Percentiles rank a stretch among this genome's conserved stretches.
These are phyloP conservation scores for Luehdorfia chinensis DNA, from an alignment of 1,140 invertebrate genomes.

Conservation along the genomic window DNA sequence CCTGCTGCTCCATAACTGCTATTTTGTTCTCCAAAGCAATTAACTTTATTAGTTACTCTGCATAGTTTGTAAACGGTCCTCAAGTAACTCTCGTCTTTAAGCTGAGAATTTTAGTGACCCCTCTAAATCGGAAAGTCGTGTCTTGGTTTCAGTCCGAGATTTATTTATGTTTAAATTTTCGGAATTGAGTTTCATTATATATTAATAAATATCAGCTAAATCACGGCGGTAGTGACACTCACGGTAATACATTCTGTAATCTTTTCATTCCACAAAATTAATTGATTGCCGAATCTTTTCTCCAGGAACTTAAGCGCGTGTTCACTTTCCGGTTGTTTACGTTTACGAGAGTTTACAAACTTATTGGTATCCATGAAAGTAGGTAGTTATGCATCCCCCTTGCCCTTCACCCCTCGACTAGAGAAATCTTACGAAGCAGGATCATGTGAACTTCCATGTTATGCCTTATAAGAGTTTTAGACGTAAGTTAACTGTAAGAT, in stretches of 20 bases:
- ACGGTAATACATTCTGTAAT: neutral
- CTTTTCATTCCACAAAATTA: neutral
- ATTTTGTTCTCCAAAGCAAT: neutral
- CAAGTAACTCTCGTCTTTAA: neutral
- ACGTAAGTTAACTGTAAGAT: too few relatives aligned
- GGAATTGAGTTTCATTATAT: neutral
- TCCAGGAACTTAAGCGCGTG: neutral
- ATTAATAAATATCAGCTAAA: neutral
- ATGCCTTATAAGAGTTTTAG: too few relatives aligned
- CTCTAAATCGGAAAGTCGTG: neutral
- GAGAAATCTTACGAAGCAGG: too few relatives aligned
- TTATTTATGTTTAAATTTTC: neutral
- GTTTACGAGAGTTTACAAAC: neutral
- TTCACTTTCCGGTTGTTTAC: neutral
- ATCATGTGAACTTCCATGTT: too few relatives aligned
- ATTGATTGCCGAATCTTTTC: neutral
- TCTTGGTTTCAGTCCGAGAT: neutral
- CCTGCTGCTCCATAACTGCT: too few relatives aligned
- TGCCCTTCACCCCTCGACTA: too few relatives aligned
- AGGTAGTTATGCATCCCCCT: too few relatives aligned
- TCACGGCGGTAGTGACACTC: neutral
- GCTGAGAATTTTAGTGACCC: neutral
- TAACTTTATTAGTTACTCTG: slow-evolving; percentile 1
- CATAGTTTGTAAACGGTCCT: neutral
- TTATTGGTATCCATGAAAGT: neutral